Base-by-base conservation (phyloP, 1,140 invertebrate genomes). In the Macrocentrus cingulum region DNA sequence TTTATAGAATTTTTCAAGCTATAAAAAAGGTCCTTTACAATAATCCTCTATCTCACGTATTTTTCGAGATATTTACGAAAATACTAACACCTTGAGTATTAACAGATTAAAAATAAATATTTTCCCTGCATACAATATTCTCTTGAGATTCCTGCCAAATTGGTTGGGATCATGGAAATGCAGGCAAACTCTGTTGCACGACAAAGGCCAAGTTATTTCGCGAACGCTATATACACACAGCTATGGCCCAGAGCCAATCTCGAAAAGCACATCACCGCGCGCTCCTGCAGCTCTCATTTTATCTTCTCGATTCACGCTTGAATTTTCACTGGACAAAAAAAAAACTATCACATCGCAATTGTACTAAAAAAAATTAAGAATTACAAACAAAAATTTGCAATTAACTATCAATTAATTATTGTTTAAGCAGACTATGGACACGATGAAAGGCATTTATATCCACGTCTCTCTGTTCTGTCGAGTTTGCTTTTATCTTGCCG, bases 241-340 rank as follows among this genome's bases (percentile, higher is more conserved):
- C 41, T 16, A 45, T 60, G 59, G 59, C 53, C 16, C 9, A 32
- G 19, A 46, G 53, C 59, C 59, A 60, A 60, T 56, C 32, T 44
- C 51, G 44, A 23, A 36, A 44, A 42, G 9, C 39, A 54, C 39
- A 54, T 16, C 37, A 39, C 9, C 22, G 13, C 8, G 15, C 19
- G 2, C n/a, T 20, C 9, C 20, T 48, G 22, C n/a, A n/a, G n/a
- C n/a, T n/a, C n/a, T n/a, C n/a, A n/a, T n/a, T n/a, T n/a, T n/a
- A n/a, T n/a, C n/a, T n/a, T n/a, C n/a, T n/a, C n/a, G n/a, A n/a
- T n/a, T n/a, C n/a, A n/a, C n/a, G n/a, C n/a, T n/a, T n/a, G n/a
- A n/a, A n/a, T n/a, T n/a, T n/a, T n/a, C n/a, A 49, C 22, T 15
- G 6, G 29, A 48, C 1, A 18, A 37, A 37, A 37, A 39, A 16